Percentiles rank a stretch among this genome's conserved stretches.
Evolutionary conservation across 2,888 invertebrate genomes (phyloP).

Genomic region (Tinea semifulvella): DNA sequence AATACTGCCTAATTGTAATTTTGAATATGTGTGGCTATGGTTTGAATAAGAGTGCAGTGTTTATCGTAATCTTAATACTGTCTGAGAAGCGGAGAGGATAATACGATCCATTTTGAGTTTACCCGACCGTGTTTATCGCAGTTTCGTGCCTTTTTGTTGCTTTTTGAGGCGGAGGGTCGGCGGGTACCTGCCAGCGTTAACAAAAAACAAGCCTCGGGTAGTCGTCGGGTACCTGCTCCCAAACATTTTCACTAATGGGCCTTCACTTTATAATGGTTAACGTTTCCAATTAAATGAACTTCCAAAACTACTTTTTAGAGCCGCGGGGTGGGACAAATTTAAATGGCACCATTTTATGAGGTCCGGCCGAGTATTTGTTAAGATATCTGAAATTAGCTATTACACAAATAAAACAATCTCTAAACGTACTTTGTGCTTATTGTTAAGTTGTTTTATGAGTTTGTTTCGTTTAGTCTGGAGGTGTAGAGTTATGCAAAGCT

Average conservation of each 20-base stretch:
- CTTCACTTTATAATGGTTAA: constrained; percentile 46
- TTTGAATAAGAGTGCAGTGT: no score
- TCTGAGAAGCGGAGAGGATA: neutral
- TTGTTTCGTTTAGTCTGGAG: neutral
- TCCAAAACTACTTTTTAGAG: constrained; percentile 41
- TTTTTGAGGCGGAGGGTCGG: constrained; percentile 41
- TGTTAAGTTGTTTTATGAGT: neutral
- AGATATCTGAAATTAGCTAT: neutral
- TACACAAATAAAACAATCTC: neutral
- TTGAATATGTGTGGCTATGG: no score
- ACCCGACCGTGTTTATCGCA: constrained; percentile 11
- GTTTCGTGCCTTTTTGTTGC: constrained; percentile 28
- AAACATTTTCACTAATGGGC: constrained; percentile 44
- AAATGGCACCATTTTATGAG: constrained; percentile 31
- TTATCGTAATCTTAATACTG: no score
- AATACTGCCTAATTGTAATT: no score
- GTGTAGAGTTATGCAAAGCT: constrained; percentile 25
- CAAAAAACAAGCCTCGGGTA: constrained; percentile 45
- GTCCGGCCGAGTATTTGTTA: neutral
- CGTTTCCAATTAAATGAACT: constrained; percentile 53
- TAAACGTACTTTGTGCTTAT: no score
- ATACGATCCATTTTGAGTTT: constrained; percentile 9
- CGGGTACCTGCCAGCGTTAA: constrained; percentile 49
- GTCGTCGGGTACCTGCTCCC: constrained; percentile 54
- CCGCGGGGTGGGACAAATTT: constrained; percentile 45